Conservation (phyloP, 2,113 vertebrate species). For the Nymphicus hollandicus region DNA sequence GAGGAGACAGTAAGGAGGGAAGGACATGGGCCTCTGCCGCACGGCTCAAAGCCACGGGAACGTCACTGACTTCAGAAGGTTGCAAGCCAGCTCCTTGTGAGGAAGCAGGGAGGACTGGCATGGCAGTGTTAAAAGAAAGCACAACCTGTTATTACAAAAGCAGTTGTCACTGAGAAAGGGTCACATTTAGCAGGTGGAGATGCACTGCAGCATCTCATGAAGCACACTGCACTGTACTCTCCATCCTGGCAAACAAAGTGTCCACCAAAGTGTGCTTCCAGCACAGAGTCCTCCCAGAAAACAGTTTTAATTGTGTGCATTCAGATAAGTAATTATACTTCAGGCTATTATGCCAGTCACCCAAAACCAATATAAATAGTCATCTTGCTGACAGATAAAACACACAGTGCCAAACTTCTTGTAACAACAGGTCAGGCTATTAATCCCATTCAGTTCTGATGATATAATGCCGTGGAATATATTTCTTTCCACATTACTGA, state of each 20-base stretch:
- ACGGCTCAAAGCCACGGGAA: background rate
- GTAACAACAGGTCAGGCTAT: constrained; percentile 46
- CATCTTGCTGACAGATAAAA: constrained; percentile 35
- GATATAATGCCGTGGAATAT: constrained; percentile 42
- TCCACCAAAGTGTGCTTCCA: background rate
- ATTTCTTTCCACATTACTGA: constrained; percentile 50
- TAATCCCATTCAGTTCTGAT: constrained; percentile 50
- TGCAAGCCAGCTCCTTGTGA: background rate
- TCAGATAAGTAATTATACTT: constrained; percentile 34
- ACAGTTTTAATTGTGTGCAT: constrained; percentile 43
- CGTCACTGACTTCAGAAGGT: background rate
- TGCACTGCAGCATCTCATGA: rapidly evolving
- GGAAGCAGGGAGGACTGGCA: background rate
- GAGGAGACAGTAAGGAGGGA: background rate
- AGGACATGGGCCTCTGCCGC: background rate
- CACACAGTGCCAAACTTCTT: constrained; percentile 33
- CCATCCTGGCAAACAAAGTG: background rate
- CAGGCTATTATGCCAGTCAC: constrained; percentile 28
- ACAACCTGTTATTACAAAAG: background rate
- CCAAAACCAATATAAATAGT: constrained; percentile 38
- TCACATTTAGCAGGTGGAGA: background rate
- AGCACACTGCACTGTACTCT: background rate
- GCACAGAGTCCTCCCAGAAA: background rate
- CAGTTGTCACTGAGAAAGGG: background rate
- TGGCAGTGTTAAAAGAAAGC: background rate